Evolutionary conservation across 2,888 invertebrate genomes (phyloP), one percentile per base, ranked within the genome.

Genomic region (Toxonevra muliebris): DNA sequence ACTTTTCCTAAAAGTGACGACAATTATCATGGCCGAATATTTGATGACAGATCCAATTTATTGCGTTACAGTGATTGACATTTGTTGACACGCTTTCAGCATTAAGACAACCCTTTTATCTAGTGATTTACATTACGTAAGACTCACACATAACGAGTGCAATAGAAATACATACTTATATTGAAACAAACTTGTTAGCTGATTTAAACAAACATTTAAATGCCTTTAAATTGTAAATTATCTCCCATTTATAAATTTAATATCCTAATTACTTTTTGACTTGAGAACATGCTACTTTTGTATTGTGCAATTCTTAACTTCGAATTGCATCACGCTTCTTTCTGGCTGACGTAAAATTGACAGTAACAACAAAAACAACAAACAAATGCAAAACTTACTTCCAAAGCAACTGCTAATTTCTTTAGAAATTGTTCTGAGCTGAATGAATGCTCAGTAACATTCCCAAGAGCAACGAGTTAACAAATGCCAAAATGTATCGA

Each of bases 401-500:
- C 17, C 57, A 41, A 43, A 45, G n/a, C 19, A 59, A 45, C 30
- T 58, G 59, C 59, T 59, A n/a, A 59, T 45, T 43, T 59, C 45
- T 59, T 59, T 13, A 3, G 20, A 42, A 59, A 59, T 43, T 43
- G 17, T 43, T 59, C 59, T 12, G 17, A 53, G 53, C 17, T 15
- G 53, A 53, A 30, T 30, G 53, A 43, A 17, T 54, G 45, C 53
- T 65, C 42, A 40, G 66, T 40, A 63, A 65, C 61, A 71, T 68
- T 73, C 74, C 70, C 70, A 50, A 52, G 72, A 65, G 73, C 61
- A 45, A 40, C 12, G 57, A 59, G 69, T 69, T 76, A 77, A 80
- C 79, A 79, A 75, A 80, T 73, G 82, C 74, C 82, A 79, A 80
- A 80, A 74, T 77, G 68, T 75, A 82, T 81, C 69, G 82, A 77